Base-by-base conservation (phyloP, 2,888 invertebrate genomes). In the Leucania comma region DNA sequence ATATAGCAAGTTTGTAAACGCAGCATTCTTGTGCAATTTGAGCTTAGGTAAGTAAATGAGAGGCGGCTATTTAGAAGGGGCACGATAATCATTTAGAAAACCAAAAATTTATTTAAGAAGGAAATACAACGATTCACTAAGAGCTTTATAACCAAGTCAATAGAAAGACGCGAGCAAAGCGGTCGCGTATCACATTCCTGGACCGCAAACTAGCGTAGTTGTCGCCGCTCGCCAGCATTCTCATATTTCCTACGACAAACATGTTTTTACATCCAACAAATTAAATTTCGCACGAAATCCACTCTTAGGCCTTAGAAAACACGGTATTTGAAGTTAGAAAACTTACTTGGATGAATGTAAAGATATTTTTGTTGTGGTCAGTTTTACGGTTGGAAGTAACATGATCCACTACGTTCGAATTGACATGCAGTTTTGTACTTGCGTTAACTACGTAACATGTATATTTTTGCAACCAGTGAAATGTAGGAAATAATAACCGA, bases 141-240 rank as follows among this genome's bases (percentile, higher is more conserved):
- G 72, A 79, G 61, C 57, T 60, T 72, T 75, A 79, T 73, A 81
- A 76, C 83, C 70, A 80, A 86, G 88, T 86, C 84, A 82, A 87
- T 89, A 87, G 89, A 90, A 87, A 89, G 87, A 89, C 71, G 66
- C 72, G 67, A 82, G 85, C 77, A 86, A 87, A 81, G 81, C 84
- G 79, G 86, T 73, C 82, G 69, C 75, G 82, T 92, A 91, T 91
- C 91, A 86, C 80, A 89, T 91, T 88, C 82, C 87, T 75, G 87
- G 85, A 91, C 92, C 92, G 88, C 93, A 92, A 89, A 88, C 87
- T 87, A 83, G 87, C 85, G 86, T 85, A 87, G 86, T 87, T 87
- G 88, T 85, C 84, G 86, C 86, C 87, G 88, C 85, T 90, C 88
- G 86, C 90, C 84, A 85, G 81, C 86, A 87, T 90, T 92, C 90